Evolutionary conservation across 2,113 vertebrate species (phyloP).

Genomic region (Lathamus discolor): DNA sequence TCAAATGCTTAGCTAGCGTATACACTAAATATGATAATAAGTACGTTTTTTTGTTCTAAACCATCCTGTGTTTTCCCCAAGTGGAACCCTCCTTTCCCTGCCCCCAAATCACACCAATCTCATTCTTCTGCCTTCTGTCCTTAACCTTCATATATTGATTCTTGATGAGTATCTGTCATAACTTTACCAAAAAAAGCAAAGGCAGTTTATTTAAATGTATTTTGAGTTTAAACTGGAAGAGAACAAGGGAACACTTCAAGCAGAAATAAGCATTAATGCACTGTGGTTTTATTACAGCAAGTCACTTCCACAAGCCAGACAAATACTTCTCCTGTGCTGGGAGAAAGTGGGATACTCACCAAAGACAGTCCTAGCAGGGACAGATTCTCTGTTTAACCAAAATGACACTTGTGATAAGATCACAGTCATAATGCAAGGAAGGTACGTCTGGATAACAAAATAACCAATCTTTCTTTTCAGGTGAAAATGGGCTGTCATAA

Average conservation of each 20-base stretch:
- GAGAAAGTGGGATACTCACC: slow-evolving; percentile 81
- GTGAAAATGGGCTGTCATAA: slow-evolving; percentile 97
- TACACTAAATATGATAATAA: neutral
- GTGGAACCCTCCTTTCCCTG: neutral
- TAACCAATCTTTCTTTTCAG: slow-evolving; percentile 98
- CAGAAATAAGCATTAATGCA: neutral
- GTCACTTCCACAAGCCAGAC: neutral
- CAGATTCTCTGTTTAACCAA: slow-evolving; percentile 97
- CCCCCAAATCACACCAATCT: neutral
- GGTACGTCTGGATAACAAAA: slow-evolving; percentile 98
- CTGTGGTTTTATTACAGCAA: neutral
- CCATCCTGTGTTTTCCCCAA: neutral
- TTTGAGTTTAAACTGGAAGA: neutral
- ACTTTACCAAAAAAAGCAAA: neutral
- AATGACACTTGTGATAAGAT: slow-evolving; percentile 97
- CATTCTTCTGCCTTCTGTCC: neutral
- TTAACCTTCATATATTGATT: neutral
- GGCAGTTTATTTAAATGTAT: neutral
- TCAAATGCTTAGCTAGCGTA: neutral
- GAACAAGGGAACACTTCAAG: neutral
- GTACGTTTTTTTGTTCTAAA: neutral
- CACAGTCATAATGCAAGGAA: slow-evolving; percentile 98
- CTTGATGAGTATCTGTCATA: neutral
- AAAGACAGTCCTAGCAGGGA: slow-evolving; percentile 94
- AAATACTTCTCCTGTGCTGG: neutral